Evolutionary conservation across 2,113 vertebrate species (phyloP), one percentile per base, ranked within the genome.

Genomic region (Scomber japonicus): DNA sequence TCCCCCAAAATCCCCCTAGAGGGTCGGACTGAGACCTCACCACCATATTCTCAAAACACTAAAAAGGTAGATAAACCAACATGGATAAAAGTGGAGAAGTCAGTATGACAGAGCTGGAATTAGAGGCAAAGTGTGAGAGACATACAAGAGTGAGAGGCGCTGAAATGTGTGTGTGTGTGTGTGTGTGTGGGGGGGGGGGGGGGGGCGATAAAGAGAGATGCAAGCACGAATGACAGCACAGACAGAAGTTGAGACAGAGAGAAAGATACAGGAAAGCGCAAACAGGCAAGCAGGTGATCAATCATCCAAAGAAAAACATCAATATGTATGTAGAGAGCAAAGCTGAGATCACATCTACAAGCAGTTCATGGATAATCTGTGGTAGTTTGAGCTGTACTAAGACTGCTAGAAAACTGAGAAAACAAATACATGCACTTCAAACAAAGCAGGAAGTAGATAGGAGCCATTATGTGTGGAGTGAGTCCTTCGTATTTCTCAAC

Each of bases 271-370:
- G 60, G 49, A 67, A 49, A 57, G 57, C 61, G 73, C n/a, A 71
- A 63, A 78, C 61, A 73, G 67, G 24, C 27, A 56, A 79, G 61
- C 61, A 84, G 83, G 83, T 79, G 56, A 89, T 89, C 77, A 75
- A 78, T 90, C 80, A 86, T 68, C 70, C 5, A 64, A 51, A 15
- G 76, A 40, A 35, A 69, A 48, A 27, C 68, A 82, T 72, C 63
- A 45, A 67, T 66, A 77, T 78, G 76, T 74, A 80, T 80, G 31
- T 31, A 54, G 56, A 78, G 61, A 31, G 27, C 19, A 16, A 53
- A 11, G 40, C 61, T 75, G 30, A 71, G 70, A 49, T 21, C 54
- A 49, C 44, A 4, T 61, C 75, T 53, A 49, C 8, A 11, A 19
- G 31, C 56, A 5, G 12, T 49, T 74, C 35, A 51, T 4, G n/a